Base-by-base conservation (phyloP, 2,113 vertebrate genomes). In the Rhizomys pruinosus region DNA sequence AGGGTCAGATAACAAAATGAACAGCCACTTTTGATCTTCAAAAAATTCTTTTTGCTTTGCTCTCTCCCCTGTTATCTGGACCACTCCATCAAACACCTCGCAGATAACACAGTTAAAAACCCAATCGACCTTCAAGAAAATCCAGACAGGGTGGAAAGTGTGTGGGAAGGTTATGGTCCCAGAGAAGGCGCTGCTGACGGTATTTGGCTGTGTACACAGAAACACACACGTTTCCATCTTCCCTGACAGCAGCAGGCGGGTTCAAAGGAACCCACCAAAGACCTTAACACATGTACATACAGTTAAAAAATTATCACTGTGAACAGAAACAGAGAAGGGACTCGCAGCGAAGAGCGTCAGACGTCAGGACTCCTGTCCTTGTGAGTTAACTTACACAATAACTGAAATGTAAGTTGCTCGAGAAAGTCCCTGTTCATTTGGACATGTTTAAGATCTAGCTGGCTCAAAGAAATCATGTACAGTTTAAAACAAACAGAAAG, bases 71-170 rank as follows among this genome's bases (percentile, higher is more conserved):
- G 98, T 99, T 99, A 99, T 99, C 99, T 98, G 98, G 98, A 98
- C 98, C 97, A 98, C 98, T 98, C 98, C 98, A 99, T 99, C 99
- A 99, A 98, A 99, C 98, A 98, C 96, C 97, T 97, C 39, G 74
- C 97, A 98, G 99, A 99, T 99, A 99, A 99, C 98, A 98, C 97
- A 98, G 97, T 97, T 98, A 98, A 99, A 99, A 99, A 99, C 98
- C 98, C 99, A 98, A 98, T 99, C 98, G 98, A 99, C 99, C 99
- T 99, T 99, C 99, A 98, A 97, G 98, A 94, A 97, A 97, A 97
- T 97, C 97, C 98, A 98, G 98, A 97, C 98, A 97, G 97, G 97
- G 95, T 95, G 97, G 97, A 96, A 97, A 98, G 98, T 96, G 97
- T 97, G 89, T 95, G 97, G 97, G 98, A 98, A 98, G 98, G 96